Base-by-base conservation (phyloP, 1,140 invertebrate species). In the Bilobella aurantiaca region DNA sequence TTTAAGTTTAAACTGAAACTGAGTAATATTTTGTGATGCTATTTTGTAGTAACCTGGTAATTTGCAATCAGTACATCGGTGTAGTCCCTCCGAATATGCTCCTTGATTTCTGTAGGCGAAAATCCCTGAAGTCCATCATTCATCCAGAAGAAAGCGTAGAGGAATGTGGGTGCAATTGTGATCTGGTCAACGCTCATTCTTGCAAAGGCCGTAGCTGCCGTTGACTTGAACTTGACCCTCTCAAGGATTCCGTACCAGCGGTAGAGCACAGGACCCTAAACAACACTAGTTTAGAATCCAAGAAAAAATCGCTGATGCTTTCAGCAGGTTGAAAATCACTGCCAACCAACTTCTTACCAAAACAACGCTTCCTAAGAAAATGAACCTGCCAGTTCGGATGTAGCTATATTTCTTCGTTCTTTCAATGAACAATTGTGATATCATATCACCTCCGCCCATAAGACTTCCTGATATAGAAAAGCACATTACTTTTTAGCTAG, bases 141-240 rank as follows among this genome's bases (percentile, higher is more conserved):
- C 28, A 79, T 30, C 12, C 75, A 75, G 1, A 88, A 70, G 63
- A 88, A 78, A 49, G 81, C 72, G 25, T 77, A 77, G 49, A 89
- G 76, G 72, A 91, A 88, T 49, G 76, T 72, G 49, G 85, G 88
- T 14, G 84, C 85, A 77, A 85, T 90, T 12, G 82, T 25, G 2
- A 79, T 58, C 77, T 94, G 91, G 79, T 94, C 90, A 25, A 83
- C 75, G n/a, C 81, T 76, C 18, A 90, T 84, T 80, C 90, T 90
- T 75, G 86, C 86, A 1, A 88, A 49, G 2, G 82, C 68, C 56
- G 72, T 64, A 21, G 60, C 78, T 63, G 73, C 80, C 78, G 82
- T 83, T 62, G 82, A 73, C 69, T 78, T 81, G 21, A 72, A 32
- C 1, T 49, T n/a, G 21, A 72, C 64, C 23, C 42, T 23, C 27